A percentile compares a stretch with the other conserved stretches of the same genome.
Conservation (phyloP, 2,888 invertebrate genomes). For the Lamellibrachia satsuma region DNA sequence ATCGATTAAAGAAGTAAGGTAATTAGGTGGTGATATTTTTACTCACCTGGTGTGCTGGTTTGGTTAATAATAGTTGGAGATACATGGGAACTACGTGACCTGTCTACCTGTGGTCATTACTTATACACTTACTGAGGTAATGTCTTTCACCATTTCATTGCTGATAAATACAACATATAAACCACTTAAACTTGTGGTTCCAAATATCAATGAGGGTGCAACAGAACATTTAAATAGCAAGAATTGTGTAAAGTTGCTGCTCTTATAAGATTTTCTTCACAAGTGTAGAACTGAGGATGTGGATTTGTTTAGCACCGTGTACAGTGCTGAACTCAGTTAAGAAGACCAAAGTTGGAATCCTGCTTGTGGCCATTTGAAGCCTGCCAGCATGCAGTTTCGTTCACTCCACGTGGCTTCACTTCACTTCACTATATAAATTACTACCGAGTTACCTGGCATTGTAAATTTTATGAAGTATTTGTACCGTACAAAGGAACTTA, state of each 20-base stretch:
- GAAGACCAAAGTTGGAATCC: background rate
- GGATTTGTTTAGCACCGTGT: no score
- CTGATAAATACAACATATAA: background rate
- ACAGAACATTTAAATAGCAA: background rate
- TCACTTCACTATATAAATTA: no score
- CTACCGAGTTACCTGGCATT: no score
- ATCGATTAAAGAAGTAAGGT: background rate
- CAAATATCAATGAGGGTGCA: background rate
- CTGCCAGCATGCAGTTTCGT: background rate
- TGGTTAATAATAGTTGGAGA: background rate
- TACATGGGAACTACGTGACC: constrained; percentile 2
- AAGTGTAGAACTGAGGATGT: no score
- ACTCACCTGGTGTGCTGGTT: background rate
- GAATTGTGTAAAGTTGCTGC: background rate
- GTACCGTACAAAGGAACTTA: no score
- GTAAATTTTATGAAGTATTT: no score
- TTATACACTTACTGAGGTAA: background rate
- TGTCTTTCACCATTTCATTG: background rate
- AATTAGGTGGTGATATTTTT: background rate
- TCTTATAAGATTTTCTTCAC: background rate
- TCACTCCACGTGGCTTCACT: background rate
- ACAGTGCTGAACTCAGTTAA: background rate
- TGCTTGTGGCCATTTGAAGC: background rate
- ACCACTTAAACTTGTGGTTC: background rate
- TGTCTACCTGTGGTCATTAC: background rate